Conservation (phyloP, 2,113 vertebrate species). For the Anseranas semipalmata region DNA sequence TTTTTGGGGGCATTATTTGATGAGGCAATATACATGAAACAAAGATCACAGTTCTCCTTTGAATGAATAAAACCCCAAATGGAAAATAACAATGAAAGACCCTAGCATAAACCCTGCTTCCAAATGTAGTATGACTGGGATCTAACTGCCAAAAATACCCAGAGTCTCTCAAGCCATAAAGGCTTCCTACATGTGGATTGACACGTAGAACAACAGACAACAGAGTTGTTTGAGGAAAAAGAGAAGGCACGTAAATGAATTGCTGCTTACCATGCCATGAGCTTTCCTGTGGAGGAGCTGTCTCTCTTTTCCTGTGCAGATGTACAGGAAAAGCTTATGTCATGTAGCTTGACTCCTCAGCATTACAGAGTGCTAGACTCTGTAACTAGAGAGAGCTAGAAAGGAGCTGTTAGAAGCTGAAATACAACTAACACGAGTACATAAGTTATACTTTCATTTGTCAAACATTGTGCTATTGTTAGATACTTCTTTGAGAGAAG, state of each 20-base stretch:
- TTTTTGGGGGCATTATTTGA: not conserved
- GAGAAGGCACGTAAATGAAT: not conserved
- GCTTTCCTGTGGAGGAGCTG: not conserved
- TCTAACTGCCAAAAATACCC: not conserved
- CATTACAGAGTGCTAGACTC: not conserved
- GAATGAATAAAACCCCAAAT: not conserved
- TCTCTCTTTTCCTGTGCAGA: not conserved
- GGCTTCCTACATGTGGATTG: not conserved
- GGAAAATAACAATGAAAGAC: not conserved
- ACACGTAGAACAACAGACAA: not conserved
- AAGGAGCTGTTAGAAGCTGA: not conserved
- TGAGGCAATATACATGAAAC: not conserved
- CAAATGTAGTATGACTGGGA: not conserved
- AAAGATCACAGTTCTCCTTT: not conserved
- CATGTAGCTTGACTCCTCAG: accelerated
- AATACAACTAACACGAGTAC: not conserved
- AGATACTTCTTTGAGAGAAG: not conserved
- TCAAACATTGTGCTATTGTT: not conserved
- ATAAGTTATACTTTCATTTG: not conserved
- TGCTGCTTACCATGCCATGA: not conserved
- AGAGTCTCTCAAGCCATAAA: not conserved
- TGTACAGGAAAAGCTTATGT: accelerated
- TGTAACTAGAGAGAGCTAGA: too few relatives aligned
- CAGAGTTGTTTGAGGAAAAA: not conserved
- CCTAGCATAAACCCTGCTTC: not conserved